A percentile compares a stretch with the other conserved stretches of the same genome.
Evolutionary conservation across 2,888 invertebrate species (phyloP).

Genomic region (Chrysodeixis includens): DNA sequence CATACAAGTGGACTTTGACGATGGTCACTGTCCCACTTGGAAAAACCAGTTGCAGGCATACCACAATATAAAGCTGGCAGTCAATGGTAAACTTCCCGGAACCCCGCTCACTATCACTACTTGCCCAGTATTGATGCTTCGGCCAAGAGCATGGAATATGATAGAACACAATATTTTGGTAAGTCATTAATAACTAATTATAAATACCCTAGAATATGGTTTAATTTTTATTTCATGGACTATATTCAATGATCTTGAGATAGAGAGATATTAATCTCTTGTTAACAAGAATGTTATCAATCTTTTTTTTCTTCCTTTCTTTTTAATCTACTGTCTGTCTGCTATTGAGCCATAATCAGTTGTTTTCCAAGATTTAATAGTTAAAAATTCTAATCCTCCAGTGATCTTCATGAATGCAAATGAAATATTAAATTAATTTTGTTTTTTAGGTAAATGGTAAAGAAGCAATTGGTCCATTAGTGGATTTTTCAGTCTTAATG

Average conservation of each 20-base stretch:
- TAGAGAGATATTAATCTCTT: no score
- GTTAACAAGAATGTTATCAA: no score
- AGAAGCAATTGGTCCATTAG: conserved; percentile 90
- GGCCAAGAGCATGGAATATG: conserved; percentile 94
- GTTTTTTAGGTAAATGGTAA: conserved; percentile 87
- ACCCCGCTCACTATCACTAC: conserved; percentile 85
- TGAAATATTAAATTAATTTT: conserved; percentile 41
- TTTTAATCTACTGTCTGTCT: no score
- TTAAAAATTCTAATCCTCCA: no score
- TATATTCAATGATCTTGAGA: no score
- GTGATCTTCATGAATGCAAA: no score
- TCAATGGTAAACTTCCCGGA: conserved; percentile 85
- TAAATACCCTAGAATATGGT: neutral
- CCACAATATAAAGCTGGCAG: conserved; percentile 89
- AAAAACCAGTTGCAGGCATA: conserved; percentile 90
- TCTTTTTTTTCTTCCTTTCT: no score
- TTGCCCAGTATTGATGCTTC: conserved; percentile 90
- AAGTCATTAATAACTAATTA: conserved; percentile 36
- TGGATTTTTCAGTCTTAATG: conserved; percentile 92
- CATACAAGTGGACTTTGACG: conserved; percentile 92
- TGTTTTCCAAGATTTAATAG: no score
- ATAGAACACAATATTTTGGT: conserved; percentile 91
- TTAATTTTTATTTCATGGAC: neutral
- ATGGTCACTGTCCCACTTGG: conserved; percentile 93
- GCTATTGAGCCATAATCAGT: no score